Base-by-base conservation (phyloP, 2,113 vertebrate genomes). In the Megaceryle maxima region DNA sequence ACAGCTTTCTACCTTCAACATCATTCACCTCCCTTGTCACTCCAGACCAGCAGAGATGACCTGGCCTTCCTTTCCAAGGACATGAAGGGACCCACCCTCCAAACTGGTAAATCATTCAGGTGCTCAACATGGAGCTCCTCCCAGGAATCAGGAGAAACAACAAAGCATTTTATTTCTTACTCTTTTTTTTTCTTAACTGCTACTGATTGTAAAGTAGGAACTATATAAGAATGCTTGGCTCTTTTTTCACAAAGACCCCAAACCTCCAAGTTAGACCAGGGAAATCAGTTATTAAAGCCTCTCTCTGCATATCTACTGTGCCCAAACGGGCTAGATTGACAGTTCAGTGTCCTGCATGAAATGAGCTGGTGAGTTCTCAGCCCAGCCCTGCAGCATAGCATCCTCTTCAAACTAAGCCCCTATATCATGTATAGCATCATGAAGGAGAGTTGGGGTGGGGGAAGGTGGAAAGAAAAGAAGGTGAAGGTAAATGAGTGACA, bases 341-440 rank as follows among this genome's bases (percentile, higher is more conserved):
- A 43, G 44, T 9, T 72, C 48, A 41, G 44, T 19, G 25, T n/a
- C 17, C 25, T 62, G 44, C 16, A 28, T 33, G 13, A 87, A 66
- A 50, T 14, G 28, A 62, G 35, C 50, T 24, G 33, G 10, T 69
- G 69, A 85, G 17, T 79, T 93, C 85, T 83, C 53, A 64, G 48
- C 14, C 14, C 53, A 72, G 57, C 18, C 26, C 48, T 57, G 22
- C 8, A 35, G 8, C 5, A 60, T 6, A 62, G 67, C 69, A 67
- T 28, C 24, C 20, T 25, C 46, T 74, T 28, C 64, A 43, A 78
- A 64, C 9, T 43, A 51, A 67, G 43, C 3, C 26, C 7, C 33
- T 39, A 0, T 17, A 33, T 29, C 51, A 60, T 2, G 1, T 15
- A 13, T 13, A 51, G 35, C 39, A 51, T 22, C 35, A 79, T 13